phyloP scores from a whole-genome alignment of 2,113 vertebrate species.

The Cyphomyrus plagiostoma region DNA sequence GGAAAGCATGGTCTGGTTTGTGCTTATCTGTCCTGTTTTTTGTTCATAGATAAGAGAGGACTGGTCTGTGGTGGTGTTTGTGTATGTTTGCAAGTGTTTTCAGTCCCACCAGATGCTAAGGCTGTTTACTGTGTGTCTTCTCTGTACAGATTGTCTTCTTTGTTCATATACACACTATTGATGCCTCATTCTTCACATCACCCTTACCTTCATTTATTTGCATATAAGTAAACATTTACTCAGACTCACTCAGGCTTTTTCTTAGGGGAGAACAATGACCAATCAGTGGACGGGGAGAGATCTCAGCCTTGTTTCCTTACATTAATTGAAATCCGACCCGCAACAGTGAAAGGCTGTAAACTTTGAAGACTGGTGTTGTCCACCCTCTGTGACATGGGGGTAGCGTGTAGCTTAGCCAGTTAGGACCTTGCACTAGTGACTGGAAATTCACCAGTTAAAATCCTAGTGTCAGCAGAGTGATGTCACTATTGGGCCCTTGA shows the following conservation, averaged over 20 bases:
- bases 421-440: not conserved
- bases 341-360: not conserved
- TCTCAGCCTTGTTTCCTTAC: not conserved
- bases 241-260: slow-evolving; percentile 22
- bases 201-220: slow-evolving; percentile 39
- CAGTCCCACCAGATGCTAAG: not conserved
- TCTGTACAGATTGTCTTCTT: not conserved
- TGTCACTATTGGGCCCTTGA: not conserved
- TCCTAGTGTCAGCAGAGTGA: not conserved
- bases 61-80: not conserved
- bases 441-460: not conserved
- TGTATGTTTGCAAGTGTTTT: not conserved
- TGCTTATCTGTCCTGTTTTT: slow-evolving; percentile 13
- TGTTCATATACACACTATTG: slow-evolving; percentile 23
- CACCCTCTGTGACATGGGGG: not conserved
- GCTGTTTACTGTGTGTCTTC: slow-evolving; percentile 2
- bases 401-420: not conserved
- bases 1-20: slow-evolving; percentile 26
- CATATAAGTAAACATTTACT: slow-evolving; percentile 41
- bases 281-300: not conserved
- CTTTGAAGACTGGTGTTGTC: not conserved
- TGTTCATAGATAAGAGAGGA: not conserved
- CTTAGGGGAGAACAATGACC: slow-evolving; percentile 46
- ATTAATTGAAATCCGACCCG: not conserved
- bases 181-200: slow-evolving; percentile 34